These are phyloP conservation scores for Ibycter americanus DNA, from an alignment of 2,797 vertebrate genomes.

Conservation along the genomic window DNA sequence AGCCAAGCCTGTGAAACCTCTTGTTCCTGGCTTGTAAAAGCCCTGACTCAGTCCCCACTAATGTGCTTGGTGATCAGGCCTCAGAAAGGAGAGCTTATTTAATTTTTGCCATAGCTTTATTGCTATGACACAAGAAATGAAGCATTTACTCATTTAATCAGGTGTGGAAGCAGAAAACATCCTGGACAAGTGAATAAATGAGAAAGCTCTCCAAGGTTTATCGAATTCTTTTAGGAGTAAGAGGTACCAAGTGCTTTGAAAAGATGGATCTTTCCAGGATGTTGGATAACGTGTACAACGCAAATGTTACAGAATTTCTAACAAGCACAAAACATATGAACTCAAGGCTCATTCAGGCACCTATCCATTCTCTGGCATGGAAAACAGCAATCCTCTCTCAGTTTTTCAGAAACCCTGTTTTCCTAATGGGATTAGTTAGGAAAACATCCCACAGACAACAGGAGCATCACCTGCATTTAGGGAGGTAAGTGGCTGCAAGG, in stretches of 20 bases:
- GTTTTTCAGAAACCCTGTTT: background rate
- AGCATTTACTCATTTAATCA: background rate
- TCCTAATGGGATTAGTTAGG: background rate
- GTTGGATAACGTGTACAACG: background rate
- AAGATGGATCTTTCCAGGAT: background rate
- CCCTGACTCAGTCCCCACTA: background rate
- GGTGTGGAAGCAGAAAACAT: background rate
- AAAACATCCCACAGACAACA: background rate
- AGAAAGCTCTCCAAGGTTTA: background rate
- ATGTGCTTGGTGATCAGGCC: background rate
- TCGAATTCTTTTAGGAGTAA: background rate
- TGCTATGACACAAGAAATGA: background rate
- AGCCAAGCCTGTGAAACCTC: background rate
- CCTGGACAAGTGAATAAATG: background rate
- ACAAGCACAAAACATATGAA: background rate
- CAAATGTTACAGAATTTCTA: background rate
- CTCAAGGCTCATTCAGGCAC: background rate
- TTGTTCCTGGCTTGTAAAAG: background rate
- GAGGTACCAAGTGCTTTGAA: background rate
- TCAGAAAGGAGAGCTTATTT: background rate
- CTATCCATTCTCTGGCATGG: background rate
- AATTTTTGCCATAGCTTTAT: background rate
- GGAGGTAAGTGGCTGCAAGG: background rate
- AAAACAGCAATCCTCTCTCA: background rate
- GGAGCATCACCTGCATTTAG: background rate